Percentiles rank a stretch among this genome's conserved stretches.
phyloP scores from a whole-genome alignment of 1,140 invertebrate species.

The Dryas iulia region DNA sequence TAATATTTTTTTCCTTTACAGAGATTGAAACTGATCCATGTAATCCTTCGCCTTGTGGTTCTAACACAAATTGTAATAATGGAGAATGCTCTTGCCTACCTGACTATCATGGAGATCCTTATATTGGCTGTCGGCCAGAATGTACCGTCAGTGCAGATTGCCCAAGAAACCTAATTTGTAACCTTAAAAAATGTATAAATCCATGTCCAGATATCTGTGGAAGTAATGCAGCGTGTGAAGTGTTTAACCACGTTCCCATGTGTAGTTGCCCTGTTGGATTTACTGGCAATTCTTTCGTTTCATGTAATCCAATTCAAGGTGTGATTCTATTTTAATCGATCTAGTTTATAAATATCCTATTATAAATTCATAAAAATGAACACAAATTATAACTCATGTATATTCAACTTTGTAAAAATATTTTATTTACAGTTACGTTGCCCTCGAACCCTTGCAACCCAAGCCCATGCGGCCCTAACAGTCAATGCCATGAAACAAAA shows the following conservation, averaged over 20 bases:
- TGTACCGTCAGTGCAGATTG: constrained; percentile 91
- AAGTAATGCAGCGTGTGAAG: constrained; percentile 88
- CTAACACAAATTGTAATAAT: constrained; percentile 82
- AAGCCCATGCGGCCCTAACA: constrained; percentile 86
- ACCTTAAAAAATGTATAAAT: constrained; percentile 90
- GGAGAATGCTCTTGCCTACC: constrained; percentile 84
- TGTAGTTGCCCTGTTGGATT: constrained; percentile 84
- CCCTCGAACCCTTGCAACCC: constrained; percentile 81
- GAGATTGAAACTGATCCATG: constrained; percentile 80
- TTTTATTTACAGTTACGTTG: constrained; percentile 48
- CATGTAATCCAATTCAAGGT: constrained; percentile 78
- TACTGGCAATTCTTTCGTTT: constrained; percentile 83
- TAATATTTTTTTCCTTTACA: constrained; percentile 29
- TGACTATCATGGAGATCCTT: constrained; percentile 86
- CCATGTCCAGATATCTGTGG: constrained; percentile 94
- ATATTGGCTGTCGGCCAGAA: constrained; percentile 87
- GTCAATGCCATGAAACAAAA: constrained; percentile 83
- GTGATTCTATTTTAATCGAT: constrained; percentile 3
- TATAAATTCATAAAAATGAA: neutral
- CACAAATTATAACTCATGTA: neutral
- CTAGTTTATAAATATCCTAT: neutral
- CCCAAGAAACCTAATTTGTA: constrained; percentile 87
- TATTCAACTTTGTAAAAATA: constrained; percentile 10
- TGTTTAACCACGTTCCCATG: constrained; percentile 90
- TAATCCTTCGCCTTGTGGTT: constrained; percentile 85